Evolutionary conservation across 2,113 vertebrate species (phyloP), one percentile per base, ranked within the genome.

Genomic region (Xiphophorus hellerii): DNA sequence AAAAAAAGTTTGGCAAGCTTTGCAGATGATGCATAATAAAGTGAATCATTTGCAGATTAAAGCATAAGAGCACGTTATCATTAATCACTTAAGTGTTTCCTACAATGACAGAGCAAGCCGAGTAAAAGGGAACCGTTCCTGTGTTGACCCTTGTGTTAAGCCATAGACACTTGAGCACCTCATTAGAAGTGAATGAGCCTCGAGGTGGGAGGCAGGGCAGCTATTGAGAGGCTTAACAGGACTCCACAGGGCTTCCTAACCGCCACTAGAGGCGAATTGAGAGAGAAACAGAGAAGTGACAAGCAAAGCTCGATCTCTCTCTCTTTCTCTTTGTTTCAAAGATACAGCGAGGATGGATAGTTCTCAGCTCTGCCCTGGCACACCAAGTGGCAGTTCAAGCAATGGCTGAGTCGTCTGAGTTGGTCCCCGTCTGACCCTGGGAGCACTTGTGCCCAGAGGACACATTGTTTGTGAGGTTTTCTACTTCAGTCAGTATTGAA

Each of bases 101-200:
- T 44, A 62, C 42, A 60, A 73, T 22, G 31, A 54, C n/a, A 61
- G 58, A 78, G 69, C 37, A 62, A 51, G 80, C 69, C 0, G 66
- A n/a, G 83, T 74, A 84, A 83, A 80, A 79, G 74, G 44, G 69
- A 72, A 69, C 68, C 66, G 25, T 77, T 85, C 84, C 81, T 85
- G 85, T 76, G 85, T 82, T 89, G 89, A 91, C 91, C 89, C 87
- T 80, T 73, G 74, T 89, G 89, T 89, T 89, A 88, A 90, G 82
- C 87, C 81, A 76, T 63, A 88, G 87, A 89, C 88, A 91, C 90
- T 91, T 84, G 86, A 92, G 86, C 87, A 90, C 80, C 87, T 92
- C 89, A 92, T 92, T 92, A 91, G 87, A 87, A 84, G 86, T 90
- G 88, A 93, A 92, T 90, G 89, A 84, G 88, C 74, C 83, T 89